phyloP scores from a whole-genome alignment of 1,140 invertebrate genomes.

The Plodia interpunctella region DNA sequence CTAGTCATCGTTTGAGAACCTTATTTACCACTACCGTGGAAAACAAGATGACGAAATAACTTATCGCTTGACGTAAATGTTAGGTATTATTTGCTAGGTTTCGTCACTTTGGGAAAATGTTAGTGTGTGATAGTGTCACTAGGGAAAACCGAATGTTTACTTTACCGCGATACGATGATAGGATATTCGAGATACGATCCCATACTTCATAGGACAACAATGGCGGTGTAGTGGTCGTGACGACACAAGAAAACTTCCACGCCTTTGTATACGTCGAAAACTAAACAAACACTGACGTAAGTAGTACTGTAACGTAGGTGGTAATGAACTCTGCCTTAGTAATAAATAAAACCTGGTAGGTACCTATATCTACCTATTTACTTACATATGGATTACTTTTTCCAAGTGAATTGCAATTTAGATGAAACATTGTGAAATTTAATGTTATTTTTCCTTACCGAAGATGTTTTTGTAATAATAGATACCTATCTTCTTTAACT shows the following conservation, averaged over 20 bases:
- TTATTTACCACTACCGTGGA: neutral
- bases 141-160: neutral
- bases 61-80: conserved; percentile 4
- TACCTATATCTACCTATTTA: no score
- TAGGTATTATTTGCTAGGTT: neutral
- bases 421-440: conserved; percentile 24
- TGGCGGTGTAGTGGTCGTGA: conserved; percentile 50
- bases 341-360: neutral
- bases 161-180: neutral
- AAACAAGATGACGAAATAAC: conserved; percentile 4
- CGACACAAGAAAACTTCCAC: conserved; percentile 56
- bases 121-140: conserved; percentile 1
- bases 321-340: neutral
- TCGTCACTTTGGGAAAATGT: conserved; percentile 3
- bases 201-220: conserved; percentile 16
- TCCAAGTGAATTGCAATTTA: conserved; percentile 5
- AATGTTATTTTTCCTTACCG: neutral
- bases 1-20: neutral
- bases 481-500: no score
- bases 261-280: conserved; percentile 50
- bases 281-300: conserved; percentile 42
- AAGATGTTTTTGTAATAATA: no score
- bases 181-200: conserved; percentile 1
- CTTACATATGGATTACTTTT: neutral
- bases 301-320: neutral